Evolutionary conservation across 2,113 vertebrate genomes (phyloP).

Genomic region (Plecotus auritus): DNA sequence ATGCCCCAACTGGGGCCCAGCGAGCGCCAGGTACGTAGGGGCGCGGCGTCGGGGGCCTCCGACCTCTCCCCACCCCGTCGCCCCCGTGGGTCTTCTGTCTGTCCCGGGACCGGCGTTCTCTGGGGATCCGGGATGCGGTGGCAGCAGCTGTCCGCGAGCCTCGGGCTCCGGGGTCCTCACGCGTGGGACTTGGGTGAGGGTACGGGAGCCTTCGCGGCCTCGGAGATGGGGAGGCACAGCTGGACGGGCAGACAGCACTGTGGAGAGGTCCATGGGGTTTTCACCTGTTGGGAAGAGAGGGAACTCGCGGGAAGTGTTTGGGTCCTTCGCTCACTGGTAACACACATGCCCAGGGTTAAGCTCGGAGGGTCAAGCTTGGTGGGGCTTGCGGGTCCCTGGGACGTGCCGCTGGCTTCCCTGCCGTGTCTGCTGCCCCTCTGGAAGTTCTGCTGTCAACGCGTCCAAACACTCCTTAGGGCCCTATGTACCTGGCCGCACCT

Average conservation of each 20-base stretch:
- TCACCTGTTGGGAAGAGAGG: not conserved
- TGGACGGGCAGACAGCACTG: not conserved
- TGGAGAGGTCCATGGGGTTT: not conserved
- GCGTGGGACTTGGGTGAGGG: not conserved
- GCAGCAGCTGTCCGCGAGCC: not conserved
- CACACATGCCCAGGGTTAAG: not conserved
- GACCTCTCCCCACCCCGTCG: no score
- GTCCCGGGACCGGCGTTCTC: not conserved
- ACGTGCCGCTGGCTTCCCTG: not conserved
- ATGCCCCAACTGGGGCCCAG: slow-evolving; percentile 57
- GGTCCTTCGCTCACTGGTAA: not conserved
- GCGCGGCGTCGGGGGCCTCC: not conserved
- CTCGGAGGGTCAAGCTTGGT: not conserved
- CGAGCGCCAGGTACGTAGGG: slow-evolving; percentile 52
- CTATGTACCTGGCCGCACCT: not conserved
- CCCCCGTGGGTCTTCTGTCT: not conserved
- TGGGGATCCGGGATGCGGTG: not conserved
- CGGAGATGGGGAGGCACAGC: not conserved
- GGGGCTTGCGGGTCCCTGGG: not conserved
- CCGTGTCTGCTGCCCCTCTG: not conserved
- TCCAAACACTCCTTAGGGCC: not conserved
- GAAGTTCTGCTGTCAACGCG: not conserved
- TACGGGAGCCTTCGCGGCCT: not conserved
- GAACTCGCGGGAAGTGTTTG: not conserved
- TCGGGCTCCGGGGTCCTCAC: not conserved